Evolutionary conservation across 1,140 invertebrate genomes (phyloP), one percentile per base, ranked within the genome.

Genomic region (Lepidurus apus): DNA sequence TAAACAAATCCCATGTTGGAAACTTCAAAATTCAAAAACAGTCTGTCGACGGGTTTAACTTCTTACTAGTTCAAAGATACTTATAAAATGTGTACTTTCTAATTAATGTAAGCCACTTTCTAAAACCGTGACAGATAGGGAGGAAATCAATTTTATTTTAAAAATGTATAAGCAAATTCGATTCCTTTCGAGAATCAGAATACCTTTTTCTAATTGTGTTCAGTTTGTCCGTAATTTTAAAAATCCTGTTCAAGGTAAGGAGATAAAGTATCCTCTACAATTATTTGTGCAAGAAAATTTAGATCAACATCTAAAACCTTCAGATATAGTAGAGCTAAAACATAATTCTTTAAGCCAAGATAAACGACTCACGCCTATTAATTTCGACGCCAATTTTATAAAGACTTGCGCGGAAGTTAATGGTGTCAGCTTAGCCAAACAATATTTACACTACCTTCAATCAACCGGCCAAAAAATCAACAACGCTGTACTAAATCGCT

Each of bases 401-500:
- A 65, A 65, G 13, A 9, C 53, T 65, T 65, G 53, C 21, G 53
- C 53, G 17, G 53, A 65, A 65, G 53, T n/a, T n/a, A 65, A 65
- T 21, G 21, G 21, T 17, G 4, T 11, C 13, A 13, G 8, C 21
- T 65, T 65, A 65, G 53, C 53, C n/a, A 65, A 65, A 65, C 53
- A 65, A 17, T 65, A 65, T 21, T 65, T 65, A 17, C 1, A 65
- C 21, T 17, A 65, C 13, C 53, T 65, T 65, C 53, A 65, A 13
- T 65, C 53, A n/a, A 65, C 17, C 21, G 53, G 53, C 53, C 53
- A 65, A 7, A 7, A 13, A 65, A 21, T 65, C 78, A 82, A 83
- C 10, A 84, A 83, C 77, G 65, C 81, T 43, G 83, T 80, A 74
- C 78, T 75, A 43, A 78, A 77, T 77, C 43, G 47, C 75, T 77